Evolutionary conservation across 2,888 invertebrate species (phyloP).

Genomic region (Gortyna flavago): DNA sequence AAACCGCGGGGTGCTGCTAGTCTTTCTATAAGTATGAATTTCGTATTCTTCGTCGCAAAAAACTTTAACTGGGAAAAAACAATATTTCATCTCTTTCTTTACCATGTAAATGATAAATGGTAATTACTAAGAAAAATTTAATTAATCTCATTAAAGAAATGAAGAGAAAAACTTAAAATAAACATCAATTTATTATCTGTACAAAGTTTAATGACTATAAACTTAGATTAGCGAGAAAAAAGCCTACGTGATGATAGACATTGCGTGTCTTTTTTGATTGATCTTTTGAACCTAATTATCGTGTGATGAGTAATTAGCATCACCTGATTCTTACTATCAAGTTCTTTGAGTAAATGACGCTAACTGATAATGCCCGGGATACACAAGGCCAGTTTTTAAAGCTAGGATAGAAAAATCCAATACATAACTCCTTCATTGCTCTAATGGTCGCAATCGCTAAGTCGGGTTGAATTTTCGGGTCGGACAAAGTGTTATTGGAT

Average conservation of each 20-base stretch:
- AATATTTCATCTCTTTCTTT: not conserved
- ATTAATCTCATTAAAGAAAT: not conserved
- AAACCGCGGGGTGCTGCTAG: no score
- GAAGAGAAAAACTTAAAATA: conserved; percentile 16
- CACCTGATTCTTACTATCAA: conserved; percentile 10
- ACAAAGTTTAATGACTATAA: conserved; percentile 26
- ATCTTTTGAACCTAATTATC: conserved; percentile 48
- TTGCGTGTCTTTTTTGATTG: conserved; percentile 32
- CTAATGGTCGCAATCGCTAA: not conserved
- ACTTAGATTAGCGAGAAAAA: conserved; percentile 45
- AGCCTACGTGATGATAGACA: conserved; percentile 49
- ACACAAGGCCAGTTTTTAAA: no score
- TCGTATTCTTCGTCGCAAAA: not conserved
- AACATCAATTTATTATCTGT: conserved; percentile 16
- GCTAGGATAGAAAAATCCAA: not conserved
- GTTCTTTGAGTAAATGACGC: not conserved
- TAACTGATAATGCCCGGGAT: not conserved
- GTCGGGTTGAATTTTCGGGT: not conserved
- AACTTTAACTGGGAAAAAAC: not conserved
- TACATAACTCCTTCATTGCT: not conserved
- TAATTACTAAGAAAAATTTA: not conserved
- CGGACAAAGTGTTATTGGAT: no score
- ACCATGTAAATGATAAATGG: not conserved
- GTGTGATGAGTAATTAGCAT: conserved; percentile 11
- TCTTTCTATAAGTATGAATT: not conserved